phyloP scores from a whole-genome alignment of 2,113 vertebrate genomes.

The Sisor rabdophorus region DNA sequence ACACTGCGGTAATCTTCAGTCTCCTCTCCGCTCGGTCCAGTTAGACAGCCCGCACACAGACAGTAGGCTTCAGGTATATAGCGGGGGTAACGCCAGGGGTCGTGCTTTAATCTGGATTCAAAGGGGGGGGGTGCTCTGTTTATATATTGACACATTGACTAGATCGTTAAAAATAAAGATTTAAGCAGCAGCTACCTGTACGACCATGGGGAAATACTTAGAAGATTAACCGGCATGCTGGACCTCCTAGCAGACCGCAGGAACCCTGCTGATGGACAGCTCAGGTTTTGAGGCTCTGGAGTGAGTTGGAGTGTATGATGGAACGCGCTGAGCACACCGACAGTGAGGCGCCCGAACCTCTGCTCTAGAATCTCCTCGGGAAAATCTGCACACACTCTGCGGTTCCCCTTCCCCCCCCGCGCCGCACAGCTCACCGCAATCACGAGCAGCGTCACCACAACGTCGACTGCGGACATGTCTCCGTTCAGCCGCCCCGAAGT shows the following conservation, averaged over 20 bases:
- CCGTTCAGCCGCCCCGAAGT: background rate
- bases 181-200: constrained; percentile 77
- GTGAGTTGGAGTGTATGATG: constrained; percentile 89
- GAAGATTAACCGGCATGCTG: constrained; percentile 81
- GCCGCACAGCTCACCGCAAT: constrained; percentile 46
- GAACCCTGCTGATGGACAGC: constrained; percentile 72
- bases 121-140: background rate
- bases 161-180: too few species aligned
- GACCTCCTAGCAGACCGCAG: constrained; percentile 61
- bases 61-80: constrained; percentile 93
- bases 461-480: constrained; percentile 55
- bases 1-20: constrained; percentile 77
- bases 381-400: constrained; percentile 78
- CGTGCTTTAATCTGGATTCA: constrained; percentile 77
- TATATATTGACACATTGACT: too few species aligned
- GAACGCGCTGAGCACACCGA: constrained; percentile 87
- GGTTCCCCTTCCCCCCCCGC: constrained; percentile 57
- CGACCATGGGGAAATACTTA: constrained; percentile 89
- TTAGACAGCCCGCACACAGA: constrained; percentile 87
- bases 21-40: constrained; percentile 73
- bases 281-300: constrained; percentile 74
- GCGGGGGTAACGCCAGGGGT: constrained; percentile 79
- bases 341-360: constrained; percentile 87
- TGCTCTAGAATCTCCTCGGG: constrained; percentile 90
- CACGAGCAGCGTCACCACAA: constrained; percentile 48